These are phyloP conservation scores for Arbacia lixula DNA, from an alignment of 53 echinoderm and acorn worm species.

Conservation along the genomic window DNA sequence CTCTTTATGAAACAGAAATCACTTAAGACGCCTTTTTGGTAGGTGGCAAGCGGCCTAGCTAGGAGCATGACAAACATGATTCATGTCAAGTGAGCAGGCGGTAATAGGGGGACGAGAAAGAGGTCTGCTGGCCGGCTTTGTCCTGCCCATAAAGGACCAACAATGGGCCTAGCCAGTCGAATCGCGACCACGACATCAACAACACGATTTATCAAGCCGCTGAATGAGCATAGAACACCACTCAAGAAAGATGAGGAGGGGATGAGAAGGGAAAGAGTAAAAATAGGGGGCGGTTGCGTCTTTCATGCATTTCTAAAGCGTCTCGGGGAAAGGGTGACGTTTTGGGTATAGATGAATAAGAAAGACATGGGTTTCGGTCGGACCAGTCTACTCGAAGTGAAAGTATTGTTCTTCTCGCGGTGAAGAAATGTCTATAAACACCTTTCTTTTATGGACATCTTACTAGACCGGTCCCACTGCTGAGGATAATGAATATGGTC, in stretches of 20 bases:
- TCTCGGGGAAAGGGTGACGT: too few relatives aligned
- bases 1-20: too few relatives aligned
- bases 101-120: slow-evolving; percentile 39
- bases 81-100: neutral
- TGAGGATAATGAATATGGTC: too few relatives aligned
- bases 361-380: too few relatives aligned
- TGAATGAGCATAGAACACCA: slow-evolving; percentile 19
- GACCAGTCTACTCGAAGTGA: too few relatives aligned
- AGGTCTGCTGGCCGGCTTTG: slow-evolving; percentile 1
- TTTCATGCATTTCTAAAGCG: too few relatives aligned
- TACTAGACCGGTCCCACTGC: too few relatives aligned
- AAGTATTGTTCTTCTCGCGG: too few relatives aligned
- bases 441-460: too few relatives aligned
- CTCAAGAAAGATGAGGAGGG: neutral
- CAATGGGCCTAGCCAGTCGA: neutral
- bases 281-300: slow-evolving; percentile 3
- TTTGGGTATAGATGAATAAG: too few relatives aligned
- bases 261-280: neutral
- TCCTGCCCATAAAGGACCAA: neutral
- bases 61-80: slow-evolving; percentile 9
- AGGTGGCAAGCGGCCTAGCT: neutral
- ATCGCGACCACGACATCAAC: slow-evolving; percentile 15
- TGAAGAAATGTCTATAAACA: too few relatives aligned
- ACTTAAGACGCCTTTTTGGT: neutral
- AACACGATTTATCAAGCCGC: slow-evolving; percentile 18